phyloP scores from a whole-genome alignment of 1,140 invertebrate genomes.

The Trichogramma pretiosum region DNA sequence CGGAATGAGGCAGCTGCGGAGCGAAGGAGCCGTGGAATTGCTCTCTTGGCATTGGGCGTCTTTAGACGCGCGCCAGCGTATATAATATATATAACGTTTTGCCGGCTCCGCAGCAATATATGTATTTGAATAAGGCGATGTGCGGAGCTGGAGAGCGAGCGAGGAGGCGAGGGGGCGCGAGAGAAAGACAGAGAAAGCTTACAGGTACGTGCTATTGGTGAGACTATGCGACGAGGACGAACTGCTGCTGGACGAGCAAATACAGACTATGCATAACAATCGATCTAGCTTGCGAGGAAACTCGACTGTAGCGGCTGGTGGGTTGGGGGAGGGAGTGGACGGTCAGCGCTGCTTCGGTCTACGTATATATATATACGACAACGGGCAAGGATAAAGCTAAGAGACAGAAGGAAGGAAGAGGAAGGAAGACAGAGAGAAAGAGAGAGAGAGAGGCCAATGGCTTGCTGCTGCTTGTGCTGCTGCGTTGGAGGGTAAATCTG shows the following conservation, averaged over 20 bases:
- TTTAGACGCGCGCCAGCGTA: not conserved
- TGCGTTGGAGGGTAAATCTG: not conserved
- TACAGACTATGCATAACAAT: constrained; percentile 50
- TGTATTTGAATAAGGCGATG: too few species aligned
- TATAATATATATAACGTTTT: too few species aligned
- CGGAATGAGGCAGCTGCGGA: too few species aligned
- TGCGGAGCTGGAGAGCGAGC: too few species aligned
- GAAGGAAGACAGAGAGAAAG: not conserved
- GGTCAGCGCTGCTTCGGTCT: too few species aligned
- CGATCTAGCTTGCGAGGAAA: constrained; percentile 39
- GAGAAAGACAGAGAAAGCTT: not conserved
- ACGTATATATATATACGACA: too few species aligned
- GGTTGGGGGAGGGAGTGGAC: constrained; percentile 21
- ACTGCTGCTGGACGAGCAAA: constrained; percentile 32
- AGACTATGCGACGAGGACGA: too few species aligned
- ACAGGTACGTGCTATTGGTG: too few species aligned
- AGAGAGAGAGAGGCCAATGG: constrained; percentile 6
- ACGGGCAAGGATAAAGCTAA: too few species aligned
- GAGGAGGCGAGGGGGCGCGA: not conserved
- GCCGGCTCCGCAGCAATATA: too few species aligned
- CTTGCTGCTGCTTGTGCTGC: too few species aligned
- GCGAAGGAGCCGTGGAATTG: constrained; percentile 23
- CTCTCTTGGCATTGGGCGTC: constrained; percentile 20
- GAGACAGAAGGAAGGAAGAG: constrained; percentile 14
- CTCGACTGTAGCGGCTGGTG: constrained; percentile 26